Evolutionary conservation across 2,888 invertebrate species (phyloP).

Genomic region (Drosophila mulleri): DNA sequence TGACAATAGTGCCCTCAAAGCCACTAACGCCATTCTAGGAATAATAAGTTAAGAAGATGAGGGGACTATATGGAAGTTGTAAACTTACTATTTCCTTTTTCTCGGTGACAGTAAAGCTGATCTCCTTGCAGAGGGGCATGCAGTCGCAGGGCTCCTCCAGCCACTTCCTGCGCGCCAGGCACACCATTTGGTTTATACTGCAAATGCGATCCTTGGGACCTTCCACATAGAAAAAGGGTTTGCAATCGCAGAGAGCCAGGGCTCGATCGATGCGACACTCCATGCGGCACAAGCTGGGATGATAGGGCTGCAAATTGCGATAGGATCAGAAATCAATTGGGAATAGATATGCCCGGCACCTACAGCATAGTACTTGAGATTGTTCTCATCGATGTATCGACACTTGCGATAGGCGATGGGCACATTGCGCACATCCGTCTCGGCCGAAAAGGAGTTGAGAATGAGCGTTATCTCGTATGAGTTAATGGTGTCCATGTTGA

Average conservation of each 20-base stretch:
- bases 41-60: neutral
- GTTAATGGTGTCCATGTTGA: constrained; percentile 43
- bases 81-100: constrained; percentile 63
- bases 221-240: constrained; percentile 82
- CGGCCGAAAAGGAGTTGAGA: constrained; percentile 68
- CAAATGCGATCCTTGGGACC: constrained; percentile 71
- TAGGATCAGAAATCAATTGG: neutral
- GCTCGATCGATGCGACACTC: constrained; percentile 82
- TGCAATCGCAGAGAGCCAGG: constrained; percentile 76
- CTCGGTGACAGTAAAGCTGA: constrained; percentile 62
- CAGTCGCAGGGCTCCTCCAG: constrained; percentile 71
- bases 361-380: constrained; percentile 79
- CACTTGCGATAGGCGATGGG: constrained; percentile 82
- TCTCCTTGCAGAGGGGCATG: constrained; percentile 72
- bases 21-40: constrained; percentile 57
- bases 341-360: neutral
- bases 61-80: no score
- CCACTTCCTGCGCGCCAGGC: constrained; percentile 74
- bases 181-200: constrained; percentile 76
- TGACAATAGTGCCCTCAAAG: constrained; percentile 71
- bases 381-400: constrained; percentile 79
- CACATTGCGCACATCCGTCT: constrained; percentile 73
- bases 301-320: constrained; percentile 68
- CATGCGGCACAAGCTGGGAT: constrained; percentile 79
- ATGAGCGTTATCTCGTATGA: constrained; percentile 66